Evolutionary conservation across 2,113 vertebrate genomes (phyloP).

Genomic region (Catagonus wagneri): DNA sequence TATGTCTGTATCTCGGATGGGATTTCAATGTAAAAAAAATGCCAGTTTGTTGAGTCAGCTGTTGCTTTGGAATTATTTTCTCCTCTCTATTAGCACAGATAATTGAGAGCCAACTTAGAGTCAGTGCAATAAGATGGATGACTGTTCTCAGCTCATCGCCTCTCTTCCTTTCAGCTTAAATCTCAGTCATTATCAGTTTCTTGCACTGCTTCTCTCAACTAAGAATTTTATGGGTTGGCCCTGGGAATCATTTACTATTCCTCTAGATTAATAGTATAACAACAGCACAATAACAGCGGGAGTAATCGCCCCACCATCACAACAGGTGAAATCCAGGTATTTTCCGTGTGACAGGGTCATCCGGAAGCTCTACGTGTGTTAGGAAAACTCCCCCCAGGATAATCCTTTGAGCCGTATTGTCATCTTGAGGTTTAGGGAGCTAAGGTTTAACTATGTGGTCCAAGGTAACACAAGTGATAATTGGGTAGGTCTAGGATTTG

Average conservation of each 20-base stretch:
- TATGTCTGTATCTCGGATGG: background rate
- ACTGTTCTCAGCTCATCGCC: background rate
- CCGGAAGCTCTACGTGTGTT: background rate
- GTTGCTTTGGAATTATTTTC: constrained; percentile 48
- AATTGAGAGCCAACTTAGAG: constrained; percentile 65
- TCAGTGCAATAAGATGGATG: constrained; percentile 38
- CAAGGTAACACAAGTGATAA: background rate
- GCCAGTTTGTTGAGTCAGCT: constrained; percentile 40
- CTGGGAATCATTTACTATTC: background rate
- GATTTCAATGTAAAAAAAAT: constrained; percentile 8
- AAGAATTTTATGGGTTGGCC: background rate
- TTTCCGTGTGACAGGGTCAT: background rate
- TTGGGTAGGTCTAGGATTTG: background rate
- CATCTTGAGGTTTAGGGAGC: background rate
- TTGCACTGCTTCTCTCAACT: background rate
- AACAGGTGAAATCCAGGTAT: background rate
- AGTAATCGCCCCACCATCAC: background rate
- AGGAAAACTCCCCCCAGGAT: background rate
- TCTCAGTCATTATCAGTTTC: constrained; percentile 19
- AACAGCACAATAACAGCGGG: background rate
- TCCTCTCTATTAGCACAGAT: constrained; percentile 46
- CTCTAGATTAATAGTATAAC: background rate
- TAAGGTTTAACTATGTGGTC: background rate
- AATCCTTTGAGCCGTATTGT: background rate
- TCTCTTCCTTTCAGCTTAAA: constrained; percentile 48